Base-by-base conservation (phyloP, 2,113 vertebrate species). In the Sakesphorus luctuosus region DNA sequence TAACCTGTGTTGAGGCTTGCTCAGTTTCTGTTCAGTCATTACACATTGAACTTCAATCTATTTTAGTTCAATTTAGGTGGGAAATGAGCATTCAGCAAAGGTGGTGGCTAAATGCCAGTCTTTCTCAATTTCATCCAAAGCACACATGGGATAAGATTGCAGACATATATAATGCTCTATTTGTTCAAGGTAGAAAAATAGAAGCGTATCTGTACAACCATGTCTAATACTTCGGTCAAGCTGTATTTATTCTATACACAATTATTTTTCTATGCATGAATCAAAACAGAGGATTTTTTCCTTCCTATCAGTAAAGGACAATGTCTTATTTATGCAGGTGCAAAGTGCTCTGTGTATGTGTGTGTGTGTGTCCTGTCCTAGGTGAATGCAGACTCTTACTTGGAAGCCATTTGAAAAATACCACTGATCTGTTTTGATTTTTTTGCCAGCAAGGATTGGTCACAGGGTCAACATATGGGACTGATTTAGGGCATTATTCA, bases 391-490 rank as follows among this genome's bases (percentile, higher is more conserved):
- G 61, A 78, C 62, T 67, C 72, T 91, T 35, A 80, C 81, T 97
- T 94, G 89, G 78, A 97, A 93, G 84, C 84, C 69, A 61, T 94
- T 92, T 74, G 74, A 96, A 86, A 96, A 97, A 94, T 78, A 69
- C 59, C 79, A 92, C 78, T 77, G 74, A 80, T 95, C 96, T 96
- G 90, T 95, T 96, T 96, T 94, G 83, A 94, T 86, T 89, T 87
- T 87, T 94, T 91, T 93, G 90, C 59, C 47, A 80, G 67, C 46
- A 96, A 92, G 93, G 84, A 82, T 72, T 93, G 89, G 91, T 93
- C 94, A 97, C 7, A 18, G 91, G 90, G 94, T 97, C 96, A 97
- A 97, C 95, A 96, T 94, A 96, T 98, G 93, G 93, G 95, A 96
- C 58, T 97, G 94, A 94, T 97, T 96, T 97, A 96, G 50, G 86